Evolutionary conservation across 2,113 vertebrate genomes (phyloP).

Genomic region (Nannospalax galili): DNA sequence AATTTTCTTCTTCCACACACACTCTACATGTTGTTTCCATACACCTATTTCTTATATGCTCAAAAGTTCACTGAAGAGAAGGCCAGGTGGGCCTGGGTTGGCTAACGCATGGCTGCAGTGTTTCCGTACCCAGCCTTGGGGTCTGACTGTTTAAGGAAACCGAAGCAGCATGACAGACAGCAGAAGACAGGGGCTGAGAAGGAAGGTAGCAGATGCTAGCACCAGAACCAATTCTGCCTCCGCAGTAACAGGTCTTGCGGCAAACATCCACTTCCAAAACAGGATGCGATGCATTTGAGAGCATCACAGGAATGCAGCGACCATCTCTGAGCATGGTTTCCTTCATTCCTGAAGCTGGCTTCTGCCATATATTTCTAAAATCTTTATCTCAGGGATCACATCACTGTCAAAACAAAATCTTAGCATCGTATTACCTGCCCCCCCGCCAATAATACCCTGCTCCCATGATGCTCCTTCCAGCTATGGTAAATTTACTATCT

Average conservation of each 20-base stretch:
- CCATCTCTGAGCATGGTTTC: neutral
- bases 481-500: neutral
- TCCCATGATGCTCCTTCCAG: too few relatives aligned
- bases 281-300: neutral
- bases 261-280: neutral
- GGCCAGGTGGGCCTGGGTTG: neutral
- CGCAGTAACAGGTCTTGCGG: neutral
- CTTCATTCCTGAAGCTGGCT: neutral
- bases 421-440: neutral
- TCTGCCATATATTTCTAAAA: neutral
- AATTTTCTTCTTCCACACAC: neutral
- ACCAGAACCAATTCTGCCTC: neutral
- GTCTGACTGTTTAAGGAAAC: neutral
- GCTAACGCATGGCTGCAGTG: neutral
- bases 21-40: neutral
- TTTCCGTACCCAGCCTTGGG: neutral
- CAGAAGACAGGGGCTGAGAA: neutral
- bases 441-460: neutral
- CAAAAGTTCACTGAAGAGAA: slow-evolving; percentile 7
- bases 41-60: neutral
- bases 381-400: neutral
- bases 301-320: neutral
- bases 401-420: slow-evolving; percentile 6
- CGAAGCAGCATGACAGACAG: neutral
- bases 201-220: neutral